Percentiles rank a stretch among this genome's conserved stretches.
Evolutionary conservation across 2,888 invertebrate species (phyloP).

Genomic region (Chloromyia formosa): DNA sequence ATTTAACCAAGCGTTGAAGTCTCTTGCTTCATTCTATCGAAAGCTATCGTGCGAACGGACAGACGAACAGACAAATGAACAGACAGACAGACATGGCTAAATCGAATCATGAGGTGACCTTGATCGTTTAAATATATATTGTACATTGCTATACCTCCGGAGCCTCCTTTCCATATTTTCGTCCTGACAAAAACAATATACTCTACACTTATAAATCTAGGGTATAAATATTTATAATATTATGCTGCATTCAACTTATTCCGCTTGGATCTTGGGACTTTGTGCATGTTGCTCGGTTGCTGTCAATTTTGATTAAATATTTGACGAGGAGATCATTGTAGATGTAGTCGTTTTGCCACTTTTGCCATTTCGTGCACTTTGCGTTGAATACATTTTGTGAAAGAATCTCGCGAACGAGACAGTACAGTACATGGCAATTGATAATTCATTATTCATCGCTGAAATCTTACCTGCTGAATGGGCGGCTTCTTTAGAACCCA

Average conservation of each 20-base stretch:
- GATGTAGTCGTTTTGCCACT: neutral
- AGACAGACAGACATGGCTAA: too few species aligned
- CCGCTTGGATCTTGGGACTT: slow-evolving; percentile 50
- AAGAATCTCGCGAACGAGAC: slow-evolving; percentile 93
- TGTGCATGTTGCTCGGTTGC: slow-evolving; percentile 46
- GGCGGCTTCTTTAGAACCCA: slow-evolving; percentile 73
- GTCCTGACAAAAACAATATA: too few species aligned
- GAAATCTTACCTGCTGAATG: slow-evolving; percentile 84
- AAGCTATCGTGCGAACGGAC: too few species aligned
- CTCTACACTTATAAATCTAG: too few species aligned
- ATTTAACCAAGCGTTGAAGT: too few species aligned
- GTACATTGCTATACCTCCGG: too few species aligned
- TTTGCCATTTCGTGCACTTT: slow-evolving; percentile 58
- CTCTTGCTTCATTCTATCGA: too few species aligned
- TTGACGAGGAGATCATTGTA: slow-evolving; percentile 20
- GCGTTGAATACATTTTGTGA: slow-evolving; percentile 85
- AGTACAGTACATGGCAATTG: slow-evolving; percentile 94
- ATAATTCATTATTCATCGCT: slow-evolving; percentile 83
- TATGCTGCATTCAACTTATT: slow-evolving; percentile 44
- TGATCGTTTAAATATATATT: too few species aligned
- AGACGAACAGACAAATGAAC: too few species aligned
- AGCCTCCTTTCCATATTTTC: too few species aligned
- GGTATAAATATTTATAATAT: neutral
- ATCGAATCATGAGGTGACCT: too few species aligned
- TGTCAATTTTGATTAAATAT: slow-evolving; percentile 12